These are phyloP conservation scores for Achatina immaculata DNA, from an alignment of 1,140 invertebrate species.

Conservation along the genomic window DNA sequence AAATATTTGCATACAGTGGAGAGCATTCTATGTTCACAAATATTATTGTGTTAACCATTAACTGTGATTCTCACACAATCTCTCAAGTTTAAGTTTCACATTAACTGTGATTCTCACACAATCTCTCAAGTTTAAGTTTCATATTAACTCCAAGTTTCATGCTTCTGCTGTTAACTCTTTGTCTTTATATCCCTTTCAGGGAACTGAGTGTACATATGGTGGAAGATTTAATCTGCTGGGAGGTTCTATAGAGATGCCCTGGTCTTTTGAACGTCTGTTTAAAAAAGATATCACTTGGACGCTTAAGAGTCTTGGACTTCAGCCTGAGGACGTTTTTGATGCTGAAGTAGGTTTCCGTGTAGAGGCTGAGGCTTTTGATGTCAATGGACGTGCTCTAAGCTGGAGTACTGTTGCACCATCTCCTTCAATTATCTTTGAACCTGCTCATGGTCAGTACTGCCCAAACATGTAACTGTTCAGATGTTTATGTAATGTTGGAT, in stretches of 20 bases:
- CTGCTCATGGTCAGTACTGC: neutral
- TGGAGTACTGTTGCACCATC: neutral
- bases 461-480: too few species aligned
- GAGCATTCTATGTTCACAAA: too few species aligned
- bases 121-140: too few species aligned
- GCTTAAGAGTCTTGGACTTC: neutral
- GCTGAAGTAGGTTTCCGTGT: neutral
- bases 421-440: neutral
- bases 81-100: too few species aligned
- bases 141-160: too few species aligned
- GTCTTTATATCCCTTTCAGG: too few species aligned
- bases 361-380: neutral
- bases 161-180: too few species aligned
- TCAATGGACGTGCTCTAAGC: neutral
- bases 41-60: too few species aligned
- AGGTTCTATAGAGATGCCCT: conserved; percentile 40
- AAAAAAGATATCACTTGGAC: conserved; percentile 12
- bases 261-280: conserved; percentile 39
- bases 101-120: too few species aligned
- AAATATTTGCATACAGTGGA: too few species aligned
- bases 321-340: neutral
- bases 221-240: conserved; percentile 39
- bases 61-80: too few species aligned
- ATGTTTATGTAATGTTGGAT: too few species aligned
- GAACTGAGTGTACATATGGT: conserved; percentile 19